phyloP scores from a whole-genome alignment of 2,113 vertebrate genomes.

The Oncorhynchus kisutch region DNA sequence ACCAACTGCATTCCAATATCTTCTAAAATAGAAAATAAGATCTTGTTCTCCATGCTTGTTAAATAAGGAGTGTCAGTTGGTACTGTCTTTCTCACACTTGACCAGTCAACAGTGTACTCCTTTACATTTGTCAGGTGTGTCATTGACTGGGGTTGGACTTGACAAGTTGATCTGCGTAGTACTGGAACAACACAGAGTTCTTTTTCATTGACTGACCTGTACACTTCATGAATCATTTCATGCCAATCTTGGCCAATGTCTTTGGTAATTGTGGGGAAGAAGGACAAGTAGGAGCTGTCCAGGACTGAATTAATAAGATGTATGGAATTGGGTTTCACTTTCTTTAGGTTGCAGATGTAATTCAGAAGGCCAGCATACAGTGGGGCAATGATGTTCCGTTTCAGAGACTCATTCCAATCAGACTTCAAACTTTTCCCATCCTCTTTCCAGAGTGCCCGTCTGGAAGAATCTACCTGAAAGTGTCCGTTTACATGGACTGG shows the following conservation, averaged over 20 bases:
- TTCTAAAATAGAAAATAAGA: conserved; percentile 51
- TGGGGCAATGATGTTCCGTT: conserved; percentile 65
- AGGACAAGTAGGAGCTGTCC: conserved; percentile 46
- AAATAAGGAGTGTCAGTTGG: conserved; percentile 52
- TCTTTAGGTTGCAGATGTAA: conserved; percentile 39
- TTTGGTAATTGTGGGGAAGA: conserved; percentile 65
- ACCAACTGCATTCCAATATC: conserved; percentile 75
- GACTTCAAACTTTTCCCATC: conserved; percentile 62
- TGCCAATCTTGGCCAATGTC: conserved; percentile 64
- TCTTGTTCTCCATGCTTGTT: accelerated
- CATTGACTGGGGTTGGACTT: accelerated
- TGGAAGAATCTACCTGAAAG: conserved; percentile 78
- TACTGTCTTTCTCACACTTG: conserved; percentile 45
- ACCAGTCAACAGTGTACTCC: conserved; percentile 58
- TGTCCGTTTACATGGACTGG: conserved; percentile 83
- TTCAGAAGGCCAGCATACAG: conserved; percentile 78
- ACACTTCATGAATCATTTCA: conserved; percentile 70
- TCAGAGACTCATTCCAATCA: conserved; percentile 76
- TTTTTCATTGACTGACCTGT: conserved; percentile 59
- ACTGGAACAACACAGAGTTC: conserved; percentile 71
- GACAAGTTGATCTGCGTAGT: conserved; percentile 18
- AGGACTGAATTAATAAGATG: conserved; percentile 17
- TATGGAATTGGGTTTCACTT: not conserved
- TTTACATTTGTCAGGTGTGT: too few species aligned
- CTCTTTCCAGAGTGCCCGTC: conserved; percentile 70